Conservation (phyloP, 1,140 invertebrate species). For the Bombus cullumanus region DNA sequence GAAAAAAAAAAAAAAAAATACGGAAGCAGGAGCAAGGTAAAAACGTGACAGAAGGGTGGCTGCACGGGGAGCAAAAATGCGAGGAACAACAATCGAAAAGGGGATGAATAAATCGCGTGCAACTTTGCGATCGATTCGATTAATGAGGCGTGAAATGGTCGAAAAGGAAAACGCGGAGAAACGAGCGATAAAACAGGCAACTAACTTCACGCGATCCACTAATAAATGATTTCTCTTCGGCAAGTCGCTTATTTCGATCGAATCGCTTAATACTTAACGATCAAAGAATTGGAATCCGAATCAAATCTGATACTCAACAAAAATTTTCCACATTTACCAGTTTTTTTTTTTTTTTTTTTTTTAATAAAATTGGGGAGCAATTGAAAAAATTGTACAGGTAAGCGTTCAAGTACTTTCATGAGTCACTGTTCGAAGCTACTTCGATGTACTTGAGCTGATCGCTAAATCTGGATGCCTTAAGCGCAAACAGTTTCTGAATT, state of each 20-base stretch:
- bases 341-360: not conserved
- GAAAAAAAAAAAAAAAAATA: not conserved
- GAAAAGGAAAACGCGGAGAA: not conserved
- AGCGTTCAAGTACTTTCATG: too few species aligned
- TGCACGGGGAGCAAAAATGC: not conserved
- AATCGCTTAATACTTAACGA: conserved; percentile 3
- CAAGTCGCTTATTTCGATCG: not conserved
- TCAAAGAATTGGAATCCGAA: not conserved
- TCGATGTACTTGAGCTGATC: too few species aligned
- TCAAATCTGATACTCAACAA: not conserved
- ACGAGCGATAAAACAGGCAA: not conserved
- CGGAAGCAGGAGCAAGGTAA: not conserved
- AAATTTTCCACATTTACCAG: not conserved
- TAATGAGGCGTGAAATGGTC: conserved; percentile 26
- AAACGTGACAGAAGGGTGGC: not conserved
- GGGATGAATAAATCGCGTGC: conserved; percentile 19
- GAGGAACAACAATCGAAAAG: not conserved
- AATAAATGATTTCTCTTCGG: not conserved
- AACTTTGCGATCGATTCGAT: conserved; percentile 10
- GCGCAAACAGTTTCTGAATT: not conserved
- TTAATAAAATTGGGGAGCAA: not conserved
- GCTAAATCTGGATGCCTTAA: not conserved
- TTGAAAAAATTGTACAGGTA: too few species aligned
- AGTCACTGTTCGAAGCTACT: too few species aligned
- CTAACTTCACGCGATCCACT: not conserved